Base-by-base conservation (phyloP, 2,113 vertebrate genomes). In the Onychostoma macrolepis region DNA sequence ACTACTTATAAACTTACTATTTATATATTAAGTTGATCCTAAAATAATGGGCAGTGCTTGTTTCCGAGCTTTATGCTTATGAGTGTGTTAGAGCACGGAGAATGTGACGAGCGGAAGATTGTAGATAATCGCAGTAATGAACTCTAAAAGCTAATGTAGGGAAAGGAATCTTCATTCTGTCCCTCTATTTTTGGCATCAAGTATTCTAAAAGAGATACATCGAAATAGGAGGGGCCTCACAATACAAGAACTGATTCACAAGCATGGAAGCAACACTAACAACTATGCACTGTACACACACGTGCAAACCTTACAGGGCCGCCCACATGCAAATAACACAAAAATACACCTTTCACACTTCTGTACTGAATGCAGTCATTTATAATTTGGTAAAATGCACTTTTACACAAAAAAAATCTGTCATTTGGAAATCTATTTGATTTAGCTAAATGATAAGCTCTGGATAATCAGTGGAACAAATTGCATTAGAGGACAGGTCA, bases 81-180 rank as follows among this genome's bases (percentile, higher is more conserved):
- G 7, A 56, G 65, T 11, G 19, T 28, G 48, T 53, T 38, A 58
- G 30, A 61, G 58, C 77, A 61, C 0, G 36, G 24, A n/a, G 41
- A 48, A 43, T 4, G 33, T 58, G 67, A 58, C 48, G 24, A 74
- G 69, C 58, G 83, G 50, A 84, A 58, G 50, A 53, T 41, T 74
- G 82, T 26, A 84, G 82, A 74, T 84, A 41, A 75, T 84, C 30
- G 30, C 67, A 19, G 78, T 63, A 26, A 63, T 63, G 56, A 71
- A 50, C 5, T 2, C 43, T 82, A 67, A 45, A 82, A 82, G 61
- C 61, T 50, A 33, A 83, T n/a, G 81, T n/a, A 72, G 19, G 69
- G 4, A 72, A 8, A 30, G 43, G 6, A 53, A 41, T 53, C 67
- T 74, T 84, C 21, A n/a, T 63, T 50, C 26, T 28, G 9, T 24